Evolutionary conservation across 2,113 vertebrate genomes (phyloP).

Genomic region (Nothocercus julius): DNA sequence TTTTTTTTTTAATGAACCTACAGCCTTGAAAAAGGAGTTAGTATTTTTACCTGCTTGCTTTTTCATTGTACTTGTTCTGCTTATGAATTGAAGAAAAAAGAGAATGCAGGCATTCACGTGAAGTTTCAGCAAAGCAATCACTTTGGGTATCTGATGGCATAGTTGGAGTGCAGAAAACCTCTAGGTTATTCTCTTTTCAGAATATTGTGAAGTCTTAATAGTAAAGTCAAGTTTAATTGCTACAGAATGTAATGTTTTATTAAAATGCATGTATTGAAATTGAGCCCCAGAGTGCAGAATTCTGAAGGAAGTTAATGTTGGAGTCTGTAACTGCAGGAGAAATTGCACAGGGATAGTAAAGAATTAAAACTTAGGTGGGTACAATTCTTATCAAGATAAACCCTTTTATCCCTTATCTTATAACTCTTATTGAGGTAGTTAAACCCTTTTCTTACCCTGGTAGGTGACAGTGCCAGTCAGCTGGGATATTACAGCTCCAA

Average conservation of each 20-base stretch:
- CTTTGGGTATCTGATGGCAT: not conserved
- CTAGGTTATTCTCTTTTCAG: not conserved
- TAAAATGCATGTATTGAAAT: not conserved
- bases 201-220: not conserved
- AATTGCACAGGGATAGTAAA: not conserved
- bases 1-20: not conserved
- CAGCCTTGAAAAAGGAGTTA: not conserved
- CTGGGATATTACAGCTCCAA: conserved; percentile 49
- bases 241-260: not conserved
- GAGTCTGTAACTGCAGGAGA: not conserved
- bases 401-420: too few species aligned
- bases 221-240: not conserved
- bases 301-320: not conserved
- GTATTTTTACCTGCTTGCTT: conserved; percentile 8
- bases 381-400: not conserved
- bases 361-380: not conserved
- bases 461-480: conserved; percentile 33
- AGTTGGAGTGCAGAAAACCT: not conserved
- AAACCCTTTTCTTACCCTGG: conserved; percentile 45
- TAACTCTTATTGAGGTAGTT: not conserved
- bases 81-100: not conserved
- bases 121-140: not conserved
- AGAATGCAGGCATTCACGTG: not conserved
- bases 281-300: not conserved
- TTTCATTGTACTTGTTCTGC: not conserved